Evolutionary conservation across 2,113 vertebrate species (phyloP).

Genomic region (Cacatua alba): DNA sequence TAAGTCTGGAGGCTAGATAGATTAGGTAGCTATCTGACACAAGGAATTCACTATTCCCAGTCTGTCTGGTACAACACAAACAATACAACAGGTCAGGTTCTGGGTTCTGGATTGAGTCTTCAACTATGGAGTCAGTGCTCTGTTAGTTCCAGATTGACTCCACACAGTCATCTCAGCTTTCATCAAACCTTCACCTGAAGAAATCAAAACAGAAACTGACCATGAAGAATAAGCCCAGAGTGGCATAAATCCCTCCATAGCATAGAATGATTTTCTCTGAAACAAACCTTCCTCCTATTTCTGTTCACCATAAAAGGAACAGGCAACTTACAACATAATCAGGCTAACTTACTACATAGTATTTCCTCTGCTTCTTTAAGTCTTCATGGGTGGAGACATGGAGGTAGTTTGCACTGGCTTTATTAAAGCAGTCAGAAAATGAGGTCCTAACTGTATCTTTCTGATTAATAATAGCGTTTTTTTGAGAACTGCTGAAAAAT

Average conservation of each 20-base stretch:
- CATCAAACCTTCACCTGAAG: background rate
- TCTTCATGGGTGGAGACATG: background rate
- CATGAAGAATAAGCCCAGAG: background rate
- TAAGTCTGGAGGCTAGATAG: background rate
- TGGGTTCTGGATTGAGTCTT: background rate
- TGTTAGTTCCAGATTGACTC: background rate
- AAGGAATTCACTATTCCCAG: background rate
- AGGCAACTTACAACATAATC: background rate
- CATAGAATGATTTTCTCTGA: background rate
- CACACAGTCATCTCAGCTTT: background rate
- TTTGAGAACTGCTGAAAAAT: background rate
- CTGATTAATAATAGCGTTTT: background rate
- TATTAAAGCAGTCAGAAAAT: background rate
- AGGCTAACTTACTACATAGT: background rate
- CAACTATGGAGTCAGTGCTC: background rate
- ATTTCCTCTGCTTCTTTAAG: background rate
- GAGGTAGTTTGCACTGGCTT: background rate
- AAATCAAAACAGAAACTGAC: background rate
- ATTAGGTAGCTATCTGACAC: background rate
- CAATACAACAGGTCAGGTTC: background rate
- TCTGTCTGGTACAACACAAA: background rate
- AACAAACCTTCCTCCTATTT: background rate
- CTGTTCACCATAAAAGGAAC: background rate
- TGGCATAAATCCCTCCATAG: background rate
- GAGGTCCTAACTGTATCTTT: background rate